A percentile compares a stretch with the other conserved stretches of the same genome.
These are phyloP conservation scores for Melieria omissa DNA, from an alignment of 2,888 invertebrate species.

Conservation along the genomic window DNA sequence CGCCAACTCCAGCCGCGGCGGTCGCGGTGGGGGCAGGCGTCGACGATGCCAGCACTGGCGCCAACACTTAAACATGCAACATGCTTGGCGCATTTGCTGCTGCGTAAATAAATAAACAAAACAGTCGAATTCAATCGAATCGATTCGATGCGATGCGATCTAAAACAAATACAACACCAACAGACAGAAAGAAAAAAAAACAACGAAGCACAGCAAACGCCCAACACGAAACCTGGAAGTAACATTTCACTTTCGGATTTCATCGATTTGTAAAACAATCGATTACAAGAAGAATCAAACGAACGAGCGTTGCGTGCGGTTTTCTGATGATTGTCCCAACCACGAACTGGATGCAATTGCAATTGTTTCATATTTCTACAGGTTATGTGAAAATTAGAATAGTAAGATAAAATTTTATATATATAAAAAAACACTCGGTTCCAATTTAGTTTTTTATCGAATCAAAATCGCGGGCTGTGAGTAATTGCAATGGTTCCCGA, in stretches of 20 bases:
- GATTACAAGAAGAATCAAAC: neutral
- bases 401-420: no score
- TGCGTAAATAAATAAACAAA: slow-evolving; percentile 35
- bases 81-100: slow-evolving; percentile 42
- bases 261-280: slow-evolving; percentile 19
- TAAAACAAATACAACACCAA: neutral
- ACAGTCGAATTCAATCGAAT: neutral
- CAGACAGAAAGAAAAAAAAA: neutral
- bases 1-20: no score
- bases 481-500: no score
- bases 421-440: no score
- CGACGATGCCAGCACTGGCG: slow-evolving; percentile 35
- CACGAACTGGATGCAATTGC: no score
- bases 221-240: neutral
- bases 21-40: neutral
- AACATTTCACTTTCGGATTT: slow-evolving; percentile 14
- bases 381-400: no score
- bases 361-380: no score
- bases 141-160: neutral
- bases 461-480: no score
- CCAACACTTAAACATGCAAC: slow-evolving; percentile 48
- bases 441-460: no score
- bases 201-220: neutral
- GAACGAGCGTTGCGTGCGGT: no score
- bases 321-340: no score